Evolutionary conservation across 2,113 vertebrate genomes (phyloP).

Genomic region (Urocynchramus pylzowi): DNA sequence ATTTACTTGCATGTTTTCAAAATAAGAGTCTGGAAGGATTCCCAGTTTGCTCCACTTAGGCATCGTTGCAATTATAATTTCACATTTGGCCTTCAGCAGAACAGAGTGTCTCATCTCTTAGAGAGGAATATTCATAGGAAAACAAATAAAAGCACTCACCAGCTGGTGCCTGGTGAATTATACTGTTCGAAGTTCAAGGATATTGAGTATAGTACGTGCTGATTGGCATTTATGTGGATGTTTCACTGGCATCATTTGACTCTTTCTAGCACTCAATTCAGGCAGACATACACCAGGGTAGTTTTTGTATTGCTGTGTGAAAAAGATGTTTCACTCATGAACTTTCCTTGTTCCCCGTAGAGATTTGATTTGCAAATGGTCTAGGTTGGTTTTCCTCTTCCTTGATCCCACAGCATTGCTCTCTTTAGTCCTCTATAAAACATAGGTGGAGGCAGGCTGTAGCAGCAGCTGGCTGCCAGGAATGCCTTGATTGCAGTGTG

Average conservation of each 20-base stretch:
- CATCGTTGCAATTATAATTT: slow-evolving; percentile 8
- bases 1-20: background rate
- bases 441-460: background rate
- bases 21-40: slow-evolving; percentile 1
- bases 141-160: slow-evolving; percentile 53
- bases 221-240: background rate
- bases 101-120: background rate
- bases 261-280: background rate
- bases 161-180: slow-evolving; percentile 40
- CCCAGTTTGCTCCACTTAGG: background rate
- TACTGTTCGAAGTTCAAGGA: background rate
- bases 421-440: background rate
- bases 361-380: background rate
- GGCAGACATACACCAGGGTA: background rate
- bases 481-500: background rate
- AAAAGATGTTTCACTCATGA: background rate
- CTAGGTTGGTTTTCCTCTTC: background rate
- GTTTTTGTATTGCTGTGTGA: background rate
- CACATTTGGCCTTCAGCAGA: slow-evolving; percentile 20
- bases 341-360: background rate
- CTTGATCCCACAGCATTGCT: background rate
- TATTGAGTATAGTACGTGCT: background rate
- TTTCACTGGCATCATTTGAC: background rate
- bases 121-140: slow-evolving; percentile 21
- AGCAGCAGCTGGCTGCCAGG: background rate